phyloP scores from a whole-genome alignment of 2,113 vertebrate species.

The Gadus macrocephalus region DNA sequence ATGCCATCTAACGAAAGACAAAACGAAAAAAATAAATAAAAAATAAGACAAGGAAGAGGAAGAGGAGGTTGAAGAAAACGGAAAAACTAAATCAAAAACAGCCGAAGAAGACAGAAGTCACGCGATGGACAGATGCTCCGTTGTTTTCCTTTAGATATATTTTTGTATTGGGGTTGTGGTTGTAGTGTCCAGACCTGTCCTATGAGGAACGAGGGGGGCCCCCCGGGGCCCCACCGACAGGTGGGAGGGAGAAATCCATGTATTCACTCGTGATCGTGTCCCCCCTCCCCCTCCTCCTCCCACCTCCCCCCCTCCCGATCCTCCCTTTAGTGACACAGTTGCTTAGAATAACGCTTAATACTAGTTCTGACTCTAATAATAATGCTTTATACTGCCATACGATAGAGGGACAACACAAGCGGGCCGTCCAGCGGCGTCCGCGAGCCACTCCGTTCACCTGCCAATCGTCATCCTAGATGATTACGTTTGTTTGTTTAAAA shows the following conservation, averaged over 20 bases:
- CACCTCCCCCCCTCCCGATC: too few relatives aligned
- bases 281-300: not conserved
- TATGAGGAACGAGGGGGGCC: constrained; percentile 37
- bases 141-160: constrained; percentile 73
- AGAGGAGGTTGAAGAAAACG: too few relatives aligned
- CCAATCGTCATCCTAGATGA: constrained; percentile 59
- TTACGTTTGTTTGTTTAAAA: constrained; percentile 50
- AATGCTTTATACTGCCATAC: constrained; percentile 76
- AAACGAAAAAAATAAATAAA: too few relatives aligned
- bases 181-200: constrained; percentile 56
- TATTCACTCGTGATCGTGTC: constrained; percentile 33
- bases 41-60: too few relatives aligned
- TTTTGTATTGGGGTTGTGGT: constrained; percentile 71
- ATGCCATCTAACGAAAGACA: too few relatives aligned
- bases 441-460: constrained; percentile 65
- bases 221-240: constrained; percentile 28
- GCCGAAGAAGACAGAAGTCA: constrained; percentile 52
- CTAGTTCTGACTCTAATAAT: constrained; percentile 26
- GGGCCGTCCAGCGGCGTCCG: constrained; percentile 34
- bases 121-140: constrained; percentile 62
- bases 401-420: constrained; percentile 71
- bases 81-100: too few relatives aligned
- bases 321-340: constrained; percentile 66
- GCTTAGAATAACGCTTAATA: constrained; percentile 70
- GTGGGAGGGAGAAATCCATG: constrained; percentile 41